These are phyloP conservation scores for Rosalia funebris DNA, from an alignment of 2,888 invertebrate species.

Conservation along the genomic window DNA sequence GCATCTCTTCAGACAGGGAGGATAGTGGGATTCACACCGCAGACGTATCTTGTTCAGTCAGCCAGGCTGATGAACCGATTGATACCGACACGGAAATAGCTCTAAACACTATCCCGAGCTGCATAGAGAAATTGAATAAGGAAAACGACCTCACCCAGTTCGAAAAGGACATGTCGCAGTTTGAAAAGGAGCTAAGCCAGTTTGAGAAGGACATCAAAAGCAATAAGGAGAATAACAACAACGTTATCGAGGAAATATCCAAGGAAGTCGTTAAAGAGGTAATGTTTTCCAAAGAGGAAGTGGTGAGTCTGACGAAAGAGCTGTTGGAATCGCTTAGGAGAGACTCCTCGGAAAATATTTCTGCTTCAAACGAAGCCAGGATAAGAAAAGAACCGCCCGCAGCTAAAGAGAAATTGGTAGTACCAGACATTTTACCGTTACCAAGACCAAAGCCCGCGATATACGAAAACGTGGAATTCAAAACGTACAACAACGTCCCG, in stretches of 20 bases:
- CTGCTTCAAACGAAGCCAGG: constrained; percentile 28
- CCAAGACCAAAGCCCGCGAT: constrained; percentile 60
- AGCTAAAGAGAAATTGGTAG: constrained; percentile 15
- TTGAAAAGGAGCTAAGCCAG: constrained; percentile 35
- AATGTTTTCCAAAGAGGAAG: constrained; percentile 51
- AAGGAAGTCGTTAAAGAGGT: not conserved
- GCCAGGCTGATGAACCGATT: constrained; percentile 78
- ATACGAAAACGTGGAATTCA: constrained; percentile 63
- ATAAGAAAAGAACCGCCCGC: constrained; percentile 12
- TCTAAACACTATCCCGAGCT: constrained; percentile 55
- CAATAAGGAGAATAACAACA: constrained; percentile 27
- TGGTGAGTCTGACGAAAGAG: constrained; percentile 57
- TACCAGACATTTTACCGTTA: constrained; percentile 31
- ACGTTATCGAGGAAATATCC: constrained; percentile 10
- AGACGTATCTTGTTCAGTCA: constrained; percentile 78
- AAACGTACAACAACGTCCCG: constrained; percentile 61
- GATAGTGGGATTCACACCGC: constrained; percentile 84
- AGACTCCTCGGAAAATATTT: constrained; percentile 56
- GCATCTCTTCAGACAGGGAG: constrained; percentile 72
- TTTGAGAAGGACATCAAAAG: constrained; percentile 26
- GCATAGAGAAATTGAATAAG: constrained; percentile 54
- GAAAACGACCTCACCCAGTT: constrained; percentile 35
- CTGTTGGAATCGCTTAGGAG: constrained; percentile 63
- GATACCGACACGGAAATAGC: constrained; percentile 63
- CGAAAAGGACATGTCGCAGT: constrained; percentile 36